Percentiles rank a stretch among this genome's conserved stretches.
Conservation (phyloP, 2,888 invertebrate species). For the Lagria hirta region DNA sequence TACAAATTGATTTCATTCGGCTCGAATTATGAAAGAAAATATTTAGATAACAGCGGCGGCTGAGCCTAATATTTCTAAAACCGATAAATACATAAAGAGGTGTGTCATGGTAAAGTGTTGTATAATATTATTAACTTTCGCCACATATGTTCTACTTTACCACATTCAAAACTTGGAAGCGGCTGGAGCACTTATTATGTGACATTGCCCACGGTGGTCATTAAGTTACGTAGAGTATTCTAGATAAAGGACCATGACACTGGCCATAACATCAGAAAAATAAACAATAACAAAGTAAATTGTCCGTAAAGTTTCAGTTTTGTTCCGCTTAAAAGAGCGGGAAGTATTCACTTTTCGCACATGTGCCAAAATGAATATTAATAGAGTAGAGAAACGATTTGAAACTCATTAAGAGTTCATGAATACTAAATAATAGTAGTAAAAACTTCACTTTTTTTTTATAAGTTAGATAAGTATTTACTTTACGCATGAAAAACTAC, state of each 20-base stretch:
- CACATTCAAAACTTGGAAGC: conserved; percentile 5
- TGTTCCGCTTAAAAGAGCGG: neutral
- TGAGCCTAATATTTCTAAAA: conserved; percentile 5
- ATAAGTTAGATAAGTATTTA: too few relatives aligned
- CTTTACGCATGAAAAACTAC: too few relatives aligned
- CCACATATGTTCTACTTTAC: conserved; percentile 28
- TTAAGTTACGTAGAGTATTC: conserved; percentile 21
- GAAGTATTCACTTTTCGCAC: too few relatives aligned
- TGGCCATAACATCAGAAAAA: too few relatives aligned
- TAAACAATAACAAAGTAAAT: conserved; percentile 5
- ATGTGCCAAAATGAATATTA: too few relatives aligned
- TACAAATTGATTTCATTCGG: too few relatives aligned
- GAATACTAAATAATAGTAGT: too few relatives aligned
- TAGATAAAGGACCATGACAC: conserved; percentile 16
- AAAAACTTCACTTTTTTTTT: too few relatives aligned
- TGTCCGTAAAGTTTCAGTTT: neutral
- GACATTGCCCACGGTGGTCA: conserved; percentile 29
- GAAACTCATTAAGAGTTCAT: too few relatives aligned
- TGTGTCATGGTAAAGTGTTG: conserved; percentile 27
- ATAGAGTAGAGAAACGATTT: too few relatives aligned
- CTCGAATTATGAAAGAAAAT: conserved; percentile 5
- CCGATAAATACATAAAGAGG: conserved; percentile 13
- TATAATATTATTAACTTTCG: conserved; percentile 26
- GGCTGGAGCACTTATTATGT: conserved; percentile 21
- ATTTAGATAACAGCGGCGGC: conserved; percentile 15